Conservation (phyloP, 2,113 vertebrate species). For the Chlamydotis undulata region DNA sequence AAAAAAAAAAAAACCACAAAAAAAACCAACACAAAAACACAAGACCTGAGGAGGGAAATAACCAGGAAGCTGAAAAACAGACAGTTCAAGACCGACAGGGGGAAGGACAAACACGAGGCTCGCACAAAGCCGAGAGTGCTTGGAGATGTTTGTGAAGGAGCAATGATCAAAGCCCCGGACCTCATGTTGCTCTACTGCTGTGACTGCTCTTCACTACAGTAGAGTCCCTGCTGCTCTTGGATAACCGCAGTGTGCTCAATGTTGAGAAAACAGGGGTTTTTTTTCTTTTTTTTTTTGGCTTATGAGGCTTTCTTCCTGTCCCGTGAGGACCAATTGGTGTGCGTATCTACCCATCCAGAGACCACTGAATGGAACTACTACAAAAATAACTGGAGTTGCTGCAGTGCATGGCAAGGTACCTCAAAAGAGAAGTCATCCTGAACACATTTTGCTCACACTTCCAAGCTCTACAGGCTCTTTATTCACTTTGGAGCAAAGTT, state of each 20-base stretch:
- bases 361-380: neutral
- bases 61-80: neutral
- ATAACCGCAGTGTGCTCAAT: accelerated
- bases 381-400: neutral
- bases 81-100: neutral
- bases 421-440: neutral
- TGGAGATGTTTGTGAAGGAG: neutral
- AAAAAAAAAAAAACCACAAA: too few species aligned
- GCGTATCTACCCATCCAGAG: neutral
- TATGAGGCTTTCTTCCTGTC: neutral
- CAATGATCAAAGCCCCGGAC: neutral
- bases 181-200: neutral
- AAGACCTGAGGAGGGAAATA: neutral
- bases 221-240: neutral
- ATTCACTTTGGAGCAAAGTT: neutral
- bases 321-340: neutral
- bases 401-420: neutral
- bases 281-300: neutral
- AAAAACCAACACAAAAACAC: neutral
- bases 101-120: neutral
- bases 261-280: neutral
- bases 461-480: neutral
- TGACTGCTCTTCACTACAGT: neutral
- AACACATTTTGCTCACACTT: neutral
- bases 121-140: neutral